Evolutionary conservation across 2,888 invertebrate species (phyloP), one percentile per base, ranked within the genome.

Genomic region (Exephanes ischioxanthus): DNA sequence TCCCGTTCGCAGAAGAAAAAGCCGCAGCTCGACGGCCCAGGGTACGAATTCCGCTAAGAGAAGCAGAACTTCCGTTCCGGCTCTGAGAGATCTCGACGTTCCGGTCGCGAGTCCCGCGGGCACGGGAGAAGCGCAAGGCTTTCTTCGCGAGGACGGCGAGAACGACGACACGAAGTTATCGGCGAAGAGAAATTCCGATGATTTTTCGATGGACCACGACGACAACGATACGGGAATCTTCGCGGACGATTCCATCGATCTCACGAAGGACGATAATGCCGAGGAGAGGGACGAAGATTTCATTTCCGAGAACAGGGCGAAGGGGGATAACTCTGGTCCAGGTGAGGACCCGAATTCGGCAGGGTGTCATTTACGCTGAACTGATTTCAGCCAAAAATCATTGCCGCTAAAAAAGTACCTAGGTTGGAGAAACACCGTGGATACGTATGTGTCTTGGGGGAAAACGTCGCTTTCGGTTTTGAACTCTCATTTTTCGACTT

Each of bases 191-290:
- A 80, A 72, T 77, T 73, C 26, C 37, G 68, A 83, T 19, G 68
- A 73, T 68, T 86, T 45, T 30, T 16, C 53, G 19, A 53, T 19
- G 9, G 41, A 73, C 26, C 33, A 61, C 26, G 78, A 80, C 5
- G 70, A 76, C 19, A 70, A 76, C 16, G 63, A 33, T 11, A 68
- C 70, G 30, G 53, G 58, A 48, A 45, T n/a, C 11, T 73, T 82
- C 5, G 9, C 33, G 30, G 79, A 84, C 70, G 83, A 87, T 22
- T 80, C 82, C 48, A 66, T 73, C 48, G 77, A 80, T 22, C 75
- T 86, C 22, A 86, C 81, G 3, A 71, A 87, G 37, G 77, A 86
- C 53, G 73, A 66, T 41, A 67, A 83, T 45, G 22, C 70, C 26
- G 53, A 67, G 7, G 63, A 58, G 2, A 85, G 72, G 7, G 75